Base-by-base conservation (phyloP, 2,113 vertebrate species). In the Acanthisitta chloris region DNA sequence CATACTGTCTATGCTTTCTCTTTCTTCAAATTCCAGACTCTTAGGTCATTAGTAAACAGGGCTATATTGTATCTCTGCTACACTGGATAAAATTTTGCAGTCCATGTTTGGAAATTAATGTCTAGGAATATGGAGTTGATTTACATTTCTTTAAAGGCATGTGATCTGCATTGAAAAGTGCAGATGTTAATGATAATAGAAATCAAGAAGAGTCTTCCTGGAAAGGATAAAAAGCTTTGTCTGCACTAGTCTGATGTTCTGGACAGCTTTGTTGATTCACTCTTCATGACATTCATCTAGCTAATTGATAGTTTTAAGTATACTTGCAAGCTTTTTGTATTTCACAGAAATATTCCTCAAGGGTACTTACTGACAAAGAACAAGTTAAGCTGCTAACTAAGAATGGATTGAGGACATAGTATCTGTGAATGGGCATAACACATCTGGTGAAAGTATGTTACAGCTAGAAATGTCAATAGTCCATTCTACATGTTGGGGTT, bases 131-230 rank as follows among this genome's bases (percentile, higher is more conserved):
- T 58, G 79, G 86, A 91, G 49, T 89, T 95, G 83, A 97, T 97
- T 93, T 93, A 87, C 74, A 57, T 64, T 92, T 81, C 86, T 96
- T 96, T 92, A 90, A 87, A 90, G 76, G 64, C 48, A 82, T 86
- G 31, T 52, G 72, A 81, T 94, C 78, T 81, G 14, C 54, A 80
- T 19, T 91, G 66, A 96, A 83, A 40, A 71, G 13, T 90, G 82
- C 65, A 96, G 78, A 94, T 81, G 90, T 70, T 96, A 86, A 93
- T 49, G 51, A 86, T 92, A 92, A 81, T 29, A 92, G 91, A 94
- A 97, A 94, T 94, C 77, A 94, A 88, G 69, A n/a, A 86, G 14
- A 69, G 13, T 81, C 57, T 62, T 95, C 72, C 64, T 87, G 70
- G 61, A 87, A 94, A 94, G 54, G 45, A 94, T 88, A 86, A 94